Evolutionary conservation across 2,797 vertebrate genomes (phyloP).

Genomic region (Pipistrellus nathusii): DNA sequence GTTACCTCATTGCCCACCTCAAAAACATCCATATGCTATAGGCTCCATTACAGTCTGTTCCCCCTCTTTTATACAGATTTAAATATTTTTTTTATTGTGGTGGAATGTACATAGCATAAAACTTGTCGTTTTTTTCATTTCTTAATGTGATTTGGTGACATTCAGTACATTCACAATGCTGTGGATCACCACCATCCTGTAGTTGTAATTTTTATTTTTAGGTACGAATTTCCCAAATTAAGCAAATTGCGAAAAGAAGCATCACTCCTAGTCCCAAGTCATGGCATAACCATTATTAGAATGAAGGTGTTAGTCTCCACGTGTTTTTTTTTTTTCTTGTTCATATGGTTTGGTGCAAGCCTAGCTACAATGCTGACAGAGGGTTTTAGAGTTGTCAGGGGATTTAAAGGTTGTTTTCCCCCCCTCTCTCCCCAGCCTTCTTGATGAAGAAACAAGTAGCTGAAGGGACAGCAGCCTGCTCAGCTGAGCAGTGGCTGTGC

Average conservation of each 20-base stretch:
- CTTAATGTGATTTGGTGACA: background rate
- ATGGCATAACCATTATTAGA: background rate
- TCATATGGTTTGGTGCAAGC: background rate
- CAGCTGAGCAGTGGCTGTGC: background rate
- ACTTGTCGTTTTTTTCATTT: background rate
- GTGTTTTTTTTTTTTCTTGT: background rate
- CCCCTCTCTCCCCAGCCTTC: background rate
- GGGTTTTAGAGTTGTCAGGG: background rate
- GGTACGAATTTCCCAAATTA: background rate
- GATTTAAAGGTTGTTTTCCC: background rate
- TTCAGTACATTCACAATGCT: background rate
- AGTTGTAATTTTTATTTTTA: background rate
- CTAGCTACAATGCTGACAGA: background rate
- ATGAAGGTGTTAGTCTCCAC: background rate
- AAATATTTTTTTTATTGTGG: background rate
- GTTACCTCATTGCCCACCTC: constrained; percentile 49
- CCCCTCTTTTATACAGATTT: no score
- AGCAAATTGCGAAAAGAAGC: background rate
- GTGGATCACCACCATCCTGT: background rate
- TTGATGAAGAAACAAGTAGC: background rate
- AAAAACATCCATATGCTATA: background rate
- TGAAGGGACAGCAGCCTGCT: background rate
- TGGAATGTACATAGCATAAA: background rate
- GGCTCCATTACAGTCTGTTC: no score
- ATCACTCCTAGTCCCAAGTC: background rate